Conservation (phyloP, 2,797 vertebrate species). For the Orestias chungarensis region DNA sequence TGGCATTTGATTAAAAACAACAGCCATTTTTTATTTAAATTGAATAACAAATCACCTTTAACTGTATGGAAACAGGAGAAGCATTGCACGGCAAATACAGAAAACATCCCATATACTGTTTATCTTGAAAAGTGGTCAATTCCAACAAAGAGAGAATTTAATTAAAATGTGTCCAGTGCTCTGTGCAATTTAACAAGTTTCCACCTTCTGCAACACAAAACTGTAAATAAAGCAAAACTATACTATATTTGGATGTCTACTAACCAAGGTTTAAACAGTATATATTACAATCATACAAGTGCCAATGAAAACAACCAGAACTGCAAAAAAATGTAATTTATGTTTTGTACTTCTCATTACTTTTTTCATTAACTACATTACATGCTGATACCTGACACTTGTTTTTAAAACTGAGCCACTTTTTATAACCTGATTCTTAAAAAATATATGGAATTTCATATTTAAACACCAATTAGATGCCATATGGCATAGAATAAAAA, state of each 20-base stretch:
- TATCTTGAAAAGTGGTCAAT: conserved; percentile 20
- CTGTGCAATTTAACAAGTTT: conserved; percentile 3
- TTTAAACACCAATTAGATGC: neutral
- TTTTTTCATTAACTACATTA: too few relatives aligned
- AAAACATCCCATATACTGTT: conserved; percentile 31
- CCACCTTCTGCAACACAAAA: conserved; percentile 15
- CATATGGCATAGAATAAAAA: neutral
- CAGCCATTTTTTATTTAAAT: conserved; percentile 79
- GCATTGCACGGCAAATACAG: conserved; percentile 16
- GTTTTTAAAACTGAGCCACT: too few relatives aligned
- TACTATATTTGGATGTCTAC: neutral
- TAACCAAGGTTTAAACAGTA: neutral
- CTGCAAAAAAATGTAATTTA: too few relatives aligned
- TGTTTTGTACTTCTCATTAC: too few relatives aligned
- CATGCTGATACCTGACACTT: too few relatives aligned
- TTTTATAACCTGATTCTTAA: too few relatives aligned
- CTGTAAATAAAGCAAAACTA: conserved; percentile 45
- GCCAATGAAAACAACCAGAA: too few relatives aligned
- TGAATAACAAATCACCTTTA: conserved; percentile 76
- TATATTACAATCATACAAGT: too few relatives aligned
- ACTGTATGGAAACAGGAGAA: conserved; percentile 29
- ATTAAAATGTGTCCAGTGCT: conserved; percentile 55
- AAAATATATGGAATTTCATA: too few relatives aligned
- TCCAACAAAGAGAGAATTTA: conserved; percentile 5
- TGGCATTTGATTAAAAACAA: conserved; percentile 80